Evolutionary conservation across 2,797 vertebrate genomes (phyloP), one percentile per base, ranked within the genome.

Genomic region (Sebastes hubbsi): DNA sequence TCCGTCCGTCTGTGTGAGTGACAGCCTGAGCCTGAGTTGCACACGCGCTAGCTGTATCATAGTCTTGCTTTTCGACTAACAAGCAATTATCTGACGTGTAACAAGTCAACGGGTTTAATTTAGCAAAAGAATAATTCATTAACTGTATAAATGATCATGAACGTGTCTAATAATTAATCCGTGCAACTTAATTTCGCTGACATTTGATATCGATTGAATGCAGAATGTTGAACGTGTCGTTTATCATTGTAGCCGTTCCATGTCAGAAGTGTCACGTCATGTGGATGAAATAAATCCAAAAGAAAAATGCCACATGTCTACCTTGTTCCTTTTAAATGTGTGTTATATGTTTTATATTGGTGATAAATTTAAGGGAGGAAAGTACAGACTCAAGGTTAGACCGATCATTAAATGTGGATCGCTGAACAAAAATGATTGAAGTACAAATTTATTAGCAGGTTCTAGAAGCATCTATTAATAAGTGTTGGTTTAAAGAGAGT

Each of bases 231-330:
- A 55, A 75, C 36, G 65, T 60, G 52, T 78, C 55, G 55, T 66
- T 81, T 58, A 46, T 74, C 84, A 75, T 46, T 65, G 71, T 84
- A 74, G 85, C 75, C 82, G 67, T 30, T 82, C 49, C 64, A 32
- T 70, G 83, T 90, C 75, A 20, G 49, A 79, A 81, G 77, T 74
- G 52, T 83, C 77, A 78, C 5, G 14, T 77, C 25, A 60, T 73
- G 71, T 18, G 20, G 73, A 72, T 64, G 46, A 49, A 88, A 92
- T 92, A 92, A 92, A 94, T 75, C 42, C 8, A 10, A 78, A 36
- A 56, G 66, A 27, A 62, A 84, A 82, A 90, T 70, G 32, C 29
- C n/a, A 59, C 2, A 0, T 2, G 65, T 79, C 32, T 30, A 2
- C 46, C 5, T 27, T n/a, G 2, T 70, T 78, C 18, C 24, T 68